phyloP scores from a whole-genome alignment of 2,797 vertebrate genomes.

The Adrianichthys oophorus region DNA sequence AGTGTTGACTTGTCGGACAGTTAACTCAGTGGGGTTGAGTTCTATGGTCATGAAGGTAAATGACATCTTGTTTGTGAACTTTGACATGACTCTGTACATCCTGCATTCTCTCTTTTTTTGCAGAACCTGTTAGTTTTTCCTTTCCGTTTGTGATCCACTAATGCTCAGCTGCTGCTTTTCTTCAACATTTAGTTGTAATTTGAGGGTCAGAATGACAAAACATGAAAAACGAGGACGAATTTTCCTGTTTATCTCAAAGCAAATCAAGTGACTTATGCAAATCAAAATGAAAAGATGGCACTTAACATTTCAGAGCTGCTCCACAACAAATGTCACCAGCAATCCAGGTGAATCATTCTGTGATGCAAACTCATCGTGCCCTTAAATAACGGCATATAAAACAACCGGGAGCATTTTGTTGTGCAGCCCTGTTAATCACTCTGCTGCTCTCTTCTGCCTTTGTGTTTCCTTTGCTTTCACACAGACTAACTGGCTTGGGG shows the following conservation, averaged over 20 bases:
- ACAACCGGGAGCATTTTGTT: conserved; percentile 18
- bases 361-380: neutral
- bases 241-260: neutral
- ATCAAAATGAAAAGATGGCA: conserved; percentile 7
- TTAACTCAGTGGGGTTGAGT: too few species aligned
- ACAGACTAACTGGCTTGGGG: conserved; percentile 42
- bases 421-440: conserved; percentile 35
- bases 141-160: too few species aligned
- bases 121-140: too few species aligned
- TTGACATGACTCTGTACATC: too few species aligned
- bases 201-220: too few species aligned
- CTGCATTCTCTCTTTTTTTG: too few species aligned
- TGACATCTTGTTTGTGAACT: too few species aligned
- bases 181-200: too few species aligned
- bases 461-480: conserved; percentile 22
- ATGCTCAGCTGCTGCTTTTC: too few species aligned
- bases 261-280: conserved; percentile 7
- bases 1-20: too few species aligned
- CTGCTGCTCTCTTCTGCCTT: conserved; percentile 12
- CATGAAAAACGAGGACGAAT: too few species aligned
- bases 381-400: conserved; percentile 22
- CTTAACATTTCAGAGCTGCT: conserved; percentile 19
- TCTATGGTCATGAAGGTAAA: too few species aligned
- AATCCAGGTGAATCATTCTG: conserved; percentile 13
- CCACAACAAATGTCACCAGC: conserved; percentile 30